A percentile compares a stretch with the other conserved stretches of the same genome.
These are phyloP conservation scores for Perca schrenkii DNA, from an alignment of 2,113 vertebrate genomes.

Conservation along the genomic window DNA sequence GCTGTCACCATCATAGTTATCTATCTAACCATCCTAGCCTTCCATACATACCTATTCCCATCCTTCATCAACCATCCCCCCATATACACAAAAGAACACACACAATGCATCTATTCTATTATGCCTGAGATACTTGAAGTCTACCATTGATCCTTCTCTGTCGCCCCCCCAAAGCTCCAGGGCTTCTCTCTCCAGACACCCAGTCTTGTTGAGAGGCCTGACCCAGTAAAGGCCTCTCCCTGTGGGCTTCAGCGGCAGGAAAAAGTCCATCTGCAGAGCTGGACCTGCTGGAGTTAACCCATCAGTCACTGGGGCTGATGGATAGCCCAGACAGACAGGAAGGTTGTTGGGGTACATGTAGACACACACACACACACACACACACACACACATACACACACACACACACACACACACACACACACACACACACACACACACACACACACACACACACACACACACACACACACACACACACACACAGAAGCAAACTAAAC, in stretches of 20 bases:
- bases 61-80: slow-evolving; percentile 8
- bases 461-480: slow-evolving; percentile 40
- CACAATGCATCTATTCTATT: slow-evolving; percentile 24
- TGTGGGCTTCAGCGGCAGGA: slow-evolving; percentile 57
- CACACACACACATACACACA: slow-evolving; percentile 16
- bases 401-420: slow-evolving; percentile 39
- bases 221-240: slow-evolving; percentile 51
- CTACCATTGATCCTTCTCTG: slow-evolving; percentile 52
- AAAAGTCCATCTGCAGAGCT: slow-evolving; percentile 71
- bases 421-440: slow-evolving; percentile 29
- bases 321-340: slow-evolving; percentile 53
- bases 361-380: slow-evolving; percentile 27
- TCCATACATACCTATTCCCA: slow-evolving; percentile 7
- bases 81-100: neutral
- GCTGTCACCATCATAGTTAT: slow-evolving; percentile 2
- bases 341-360: slow-evolving; percentile 46
- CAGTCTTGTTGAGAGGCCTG: slow-evolving; percentile 41
- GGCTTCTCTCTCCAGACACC: slow-evolving; percentile 60
- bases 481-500: slow-evolving; percentile 21
- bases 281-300: slow-evolving; percentile 57
- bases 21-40: neutral
- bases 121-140: slow-evolving; percentile 33
- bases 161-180: slow-evolving; percentile 49
- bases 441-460: slow-evolving; percentile 16
- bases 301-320: slow-evolving; percentile 68